phyloP scores from a whole-genome alignment of 2,888 invertebrate species.

The Nomada fabriciana region DNA sequence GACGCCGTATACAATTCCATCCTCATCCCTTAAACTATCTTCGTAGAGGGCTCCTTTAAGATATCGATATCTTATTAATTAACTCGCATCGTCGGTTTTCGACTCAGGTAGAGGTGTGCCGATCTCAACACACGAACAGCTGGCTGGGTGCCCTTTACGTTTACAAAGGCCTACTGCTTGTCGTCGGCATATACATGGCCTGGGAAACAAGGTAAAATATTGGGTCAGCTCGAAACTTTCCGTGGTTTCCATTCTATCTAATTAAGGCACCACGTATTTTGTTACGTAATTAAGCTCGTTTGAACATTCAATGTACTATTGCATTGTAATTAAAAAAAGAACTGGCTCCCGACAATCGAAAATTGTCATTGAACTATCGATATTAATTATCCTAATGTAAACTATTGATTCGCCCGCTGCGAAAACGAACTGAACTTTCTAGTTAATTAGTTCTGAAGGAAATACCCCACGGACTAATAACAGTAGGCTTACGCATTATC shows the following conservation, averaged over 20 bases:
- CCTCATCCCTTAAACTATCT: not conserved
- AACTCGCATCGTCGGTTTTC: constrained; percentile 74
- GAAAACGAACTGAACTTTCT: not conserved
- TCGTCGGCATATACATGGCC: constrained; percentile 97
- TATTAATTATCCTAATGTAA: not conserved
- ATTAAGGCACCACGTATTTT: too few relatives aligned
- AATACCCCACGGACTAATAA: not conserved
- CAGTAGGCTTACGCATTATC: not conserved
- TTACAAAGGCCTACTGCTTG: constrained; percentile 94
- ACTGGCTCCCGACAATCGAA: not conserved
- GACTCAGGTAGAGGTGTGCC: constrained; percentile 93
- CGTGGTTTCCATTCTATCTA: not conserved
- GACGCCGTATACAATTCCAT: not conserved
- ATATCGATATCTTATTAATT: constrained; percentile 62
- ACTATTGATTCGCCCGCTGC: constrained; percentile 11
- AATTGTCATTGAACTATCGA: constrained; percentile 14
- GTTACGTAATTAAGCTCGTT: too few relatives aligned
- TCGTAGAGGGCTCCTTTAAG: not conserved
- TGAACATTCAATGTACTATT: too few relatives aligned
- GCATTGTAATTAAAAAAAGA: too few relatives aligned
- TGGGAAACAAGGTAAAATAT: constrained; percentile 92
- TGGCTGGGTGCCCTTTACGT: constrained; percentile 96
- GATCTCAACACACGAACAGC: constrained; percentile 93
- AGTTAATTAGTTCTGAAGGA: not conserved
- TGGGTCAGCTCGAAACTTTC: not conserved